These are phyloP conservation scores for Oryzias javanicus DNA, from an alignment of 2,113 vertebrate genomes.

Conservation along the genomic window DNA sequence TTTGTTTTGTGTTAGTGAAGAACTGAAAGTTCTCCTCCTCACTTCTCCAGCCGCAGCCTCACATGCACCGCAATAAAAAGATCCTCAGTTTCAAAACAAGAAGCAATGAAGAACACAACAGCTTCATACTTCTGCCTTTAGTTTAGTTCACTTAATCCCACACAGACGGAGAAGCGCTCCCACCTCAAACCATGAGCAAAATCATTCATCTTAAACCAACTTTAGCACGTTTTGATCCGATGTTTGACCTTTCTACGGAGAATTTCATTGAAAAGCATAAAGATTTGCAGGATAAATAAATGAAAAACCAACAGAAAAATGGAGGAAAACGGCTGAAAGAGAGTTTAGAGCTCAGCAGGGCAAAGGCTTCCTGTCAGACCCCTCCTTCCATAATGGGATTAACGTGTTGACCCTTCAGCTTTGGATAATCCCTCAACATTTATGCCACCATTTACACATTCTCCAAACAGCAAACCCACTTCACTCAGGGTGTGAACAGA, in stretches of 20 bases:
- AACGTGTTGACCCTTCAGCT: conserved; percentile 67
- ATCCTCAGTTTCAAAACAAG: no score
- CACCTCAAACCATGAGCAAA: no score
- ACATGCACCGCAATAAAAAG: conserved; percentile 26
- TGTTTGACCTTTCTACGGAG: no score
- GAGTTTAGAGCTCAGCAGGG: conserved; percentile 10
- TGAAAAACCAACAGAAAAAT: no score
- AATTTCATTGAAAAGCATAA: no score
- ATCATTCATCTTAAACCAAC: no score
- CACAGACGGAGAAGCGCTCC: no score
- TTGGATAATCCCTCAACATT: conserved; percentile 66
- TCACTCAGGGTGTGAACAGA: background rate
- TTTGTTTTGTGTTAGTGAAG: conserved; percentile 53
- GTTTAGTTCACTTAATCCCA: no score
- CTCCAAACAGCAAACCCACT: conserved; percentile 42
- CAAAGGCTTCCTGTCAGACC: conserved; percentile 46
- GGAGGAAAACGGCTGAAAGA: background rate
- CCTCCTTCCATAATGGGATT: conserved; percentile 67
- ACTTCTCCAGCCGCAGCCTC: conserved; percentile 53
- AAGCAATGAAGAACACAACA: no score
- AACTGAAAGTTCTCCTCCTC: conserved; percentile 21
- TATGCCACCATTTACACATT: conserved; percentile 44
- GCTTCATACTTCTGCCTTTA: no score
- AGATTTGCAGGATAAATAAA: no score
- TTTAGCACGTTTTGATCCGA: no score